phyloP scores from a whole-genome alignment of 2,113 vertebrate species.

The Lepus europaeus region DNA sequence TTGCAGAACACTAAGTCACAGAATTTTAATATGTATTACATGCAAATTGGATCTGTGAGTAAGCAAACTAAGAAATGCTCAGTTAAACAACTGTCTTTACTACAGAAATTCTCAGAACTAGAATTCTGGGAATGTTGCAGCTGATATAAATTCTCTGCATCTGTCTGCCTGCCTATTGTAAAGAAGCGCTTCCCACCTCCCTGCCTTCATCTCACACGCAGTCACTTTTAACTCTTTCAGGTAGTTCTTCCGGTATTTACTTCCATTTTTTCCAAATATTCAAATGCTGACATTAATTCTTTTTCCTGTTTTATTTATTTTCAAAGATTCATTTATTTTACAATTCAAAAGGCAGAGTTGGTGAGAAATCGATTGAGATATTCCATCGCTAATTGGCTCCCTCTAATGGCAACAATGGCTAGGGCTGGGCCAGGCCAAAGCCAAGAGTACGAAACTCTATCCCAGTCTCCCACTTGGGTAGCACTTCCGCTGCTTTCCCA shows the following conservation, averaged over 20 bases:
- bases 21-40: not conserved
- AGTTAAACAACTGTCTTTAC: slow-evolving; percentile 29
- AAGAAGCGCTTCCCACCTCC: not conserved
- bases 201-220: not conserved
- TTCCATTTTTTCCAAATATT: not conserved
- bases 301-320: too few relatives aligned
- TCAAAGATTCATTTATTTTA: too few relatives aligned
- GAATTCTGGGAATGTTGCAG: not conserved
- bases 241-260: not conserved
- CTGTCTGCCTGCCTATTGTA: too few relatives aligned
- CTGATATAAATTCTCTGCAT: not conserved
- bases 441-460: too few relatives aligned
- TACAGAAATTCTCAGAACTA: not conserved
- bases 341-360: too few relatives aligned
- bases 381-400: too few relatives aligned
- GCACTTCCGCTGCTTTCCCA: too few relatives aligned
- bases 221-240: not conserved
- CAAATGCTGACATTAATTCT: not conserved
- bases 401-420: too few relatives aligned
- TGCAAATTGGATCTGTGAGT: not conserved
- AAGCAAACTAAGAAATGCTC: not conserved
- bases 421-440: too few relatives aligned
- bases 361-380: too few relatives aligned
- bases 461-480: too few relatives aligned
- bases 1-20: not conserved